A percentile compares a stretch with the other conserved stretches of the same genome.
phyloP scores from a whole-genome alignment of 2,797 vertebrate species.

The Mergus octosetaceus region DNA sequence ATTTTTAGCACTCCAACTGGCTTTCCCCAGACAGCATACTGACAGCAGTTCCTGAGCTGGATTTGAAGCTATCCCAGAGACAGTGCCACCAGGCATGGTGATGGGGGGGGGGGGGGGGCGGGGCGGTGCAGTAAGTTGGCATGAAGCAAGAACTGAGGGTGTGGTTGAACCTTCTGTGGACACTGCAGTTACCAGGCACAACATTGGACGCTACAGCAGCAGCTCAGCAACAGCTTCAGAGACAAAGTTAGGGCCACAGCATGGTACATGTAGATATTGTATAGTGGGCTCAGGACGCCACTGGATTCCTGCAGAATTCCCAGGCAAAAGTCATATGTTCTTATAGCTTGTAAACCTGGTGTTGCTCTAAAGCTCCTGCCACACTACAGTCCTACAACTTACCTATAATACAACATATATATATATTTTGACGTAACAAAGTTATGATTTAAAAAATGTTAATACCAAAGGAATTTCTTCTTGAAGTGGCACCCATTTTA shows the following conservation, averaged over 20 bases:
- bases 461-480: background rate
- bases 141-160: background rate
- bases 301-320: background rate
- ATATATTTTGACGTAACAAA: background rate
- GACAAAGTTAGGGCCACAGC: background rate
- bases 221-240: background rate
- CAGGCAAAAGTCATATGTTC: background rate
- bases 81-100: background rate
- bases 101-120: too few relatives aligned
- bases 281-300: background rate
- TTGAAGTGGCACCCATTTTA: background rate
- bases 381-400: background rate
- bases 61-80: background rate
- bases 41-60: background rate
- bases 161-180: background rate
- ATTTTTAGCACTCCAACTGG: background rate
- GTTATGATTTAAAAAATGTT: background rate
- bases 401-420: background rate
- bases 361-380: background rate
- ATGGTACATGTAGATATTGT: fast-evolving
- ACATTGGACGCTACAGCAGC: fast-evolving
- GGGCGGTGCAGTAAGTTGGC: background rate
- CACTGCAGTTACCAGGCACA: background rate
- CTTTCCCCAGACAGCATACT: background rate
- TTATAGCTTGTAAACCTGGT: background rate